Conservation (phyloP, 2,888 invertebrate species). For the Agriotes lineatus region DNA sequence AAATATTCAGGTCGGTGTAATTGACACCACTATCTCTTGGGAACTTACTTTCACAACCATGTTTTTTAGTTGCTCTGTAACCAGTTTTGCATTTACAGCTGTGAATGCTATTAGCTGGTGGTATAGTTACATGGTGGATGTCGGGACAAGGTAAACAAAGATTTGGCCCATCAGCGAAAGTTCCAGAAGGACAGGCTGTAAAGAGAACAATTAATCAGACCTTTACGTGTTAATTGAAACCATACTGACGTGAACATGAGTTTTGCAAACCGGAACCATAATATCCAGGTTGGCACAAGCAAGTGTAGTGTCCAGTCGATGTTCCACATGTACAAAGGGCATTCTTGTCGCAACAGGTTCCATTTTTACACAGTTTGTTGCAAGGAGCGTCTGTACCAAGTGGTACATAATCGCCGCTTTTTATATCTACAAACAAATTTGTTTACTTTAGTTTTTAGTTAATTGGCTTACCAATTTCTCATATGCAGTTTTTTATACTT, state of each 20-base stretch:
- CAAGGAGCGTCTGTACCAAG: slow-evolving; percentile 68
- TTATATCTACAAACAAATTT: slow-evolving; percentile 73
- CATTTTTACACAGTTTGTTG: slow-evolving; percentile 68
- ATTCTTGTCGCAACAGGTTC: slow-evolving; percentile 71
- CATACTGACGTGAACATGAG: slow-evolving; percentile 71
- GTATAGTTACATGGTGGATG: slow-evolving; percentile 72
- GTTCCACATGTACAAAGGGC: slow-evolving; percentile 77
- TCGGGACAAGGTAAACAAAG: slow-evolving; percentile 72
- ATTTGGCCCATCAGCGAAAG: slow-evolving; percentile 72
- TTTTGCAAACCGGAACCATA: slow-evolving; percentile 74
- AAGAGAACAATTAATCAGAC: not conserved
- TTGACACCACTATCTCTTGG: too few species aligned
- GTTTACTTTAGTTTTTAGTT: not conserved
- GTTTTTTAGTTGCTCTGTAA: slow-evolving; percentile 66
- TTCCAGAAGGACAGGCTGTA: slow-evolving; percentile 75
- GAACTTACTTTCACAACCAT: slow-evolving; percentile 70
- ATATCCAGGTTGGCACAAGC: slow-evolving; percentile 74
- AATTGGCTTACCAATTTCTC: too few species aligned
- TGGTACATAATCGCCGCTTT: slow-evolving; percentile 71
- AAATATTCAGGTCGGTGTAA: too few species aligned
- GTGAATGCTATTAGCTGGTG: slow-evolving; percentile 69
- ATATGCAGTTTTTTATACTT: too few species aligned
- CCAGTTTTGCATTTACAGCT: slow-evolving; percentile 75
- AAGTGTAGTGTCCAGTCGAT: slow-evolving; percentile 77
- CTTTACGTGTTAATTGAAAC: not conserved